Percentiles rank a stretch among this genome's conserved stretches.
Conservation (phyloP, 2,797 vertebrate species). For the Squalus acanthias region DNA sequence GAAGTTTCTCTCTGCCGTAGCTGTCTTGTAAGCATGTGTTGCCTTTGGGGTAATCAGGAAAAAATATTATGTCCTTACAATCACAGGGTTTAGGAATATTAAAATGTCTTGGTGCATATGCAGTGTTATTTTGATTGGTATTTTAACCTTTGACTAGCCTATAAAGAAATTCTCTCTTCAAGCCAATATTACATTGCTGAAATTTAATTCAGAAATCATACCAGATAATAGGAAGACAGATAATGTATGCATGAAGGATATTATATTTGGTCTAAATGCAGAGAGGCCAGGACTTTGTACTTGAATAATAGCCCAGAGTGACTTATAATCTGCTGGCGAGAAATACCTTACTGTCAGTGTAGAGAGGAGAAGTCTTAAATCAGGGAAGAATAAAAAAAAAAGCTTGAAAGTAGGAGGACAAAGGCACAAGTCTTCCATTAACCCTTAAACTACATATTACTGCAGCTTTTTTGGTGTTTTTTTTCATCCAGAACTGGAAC, state of each 20-base stretch:
- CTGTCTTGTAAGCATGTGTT: slow-evolving; percentile 74
- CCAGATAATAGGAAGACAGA: slow-evolving; percentile 93
- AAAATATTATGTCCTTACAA: slow-evolving; percentile 89
- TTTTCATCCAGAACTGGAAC: not conserved
- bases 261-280: slow-evolving; percentile 92
- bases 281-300: slow-evolving; percentile 83
- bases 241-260: slow-evolving; percentile 99
- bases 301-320: slow-evolving; percentile 90
- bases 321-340: slow-evolving; percentile 90
- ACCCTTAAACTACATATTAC: slow-evolving; percentile 19
- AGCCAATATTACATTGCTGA: slow-evolving; percentile 83
- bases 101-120: slow-evolving; percentile 95
- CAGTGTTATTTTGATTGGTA: slow-evolving; percentile 96
- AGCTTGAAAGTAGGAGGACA: slow-evolving; percentile 39
- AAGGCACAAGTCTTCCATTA: slow-evolving; percentile 41
- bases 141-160: slow-evolving; percentile 98
- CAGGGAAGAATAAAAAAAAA: slow-evolving; percentile 56
- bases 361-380: slow-evolving; percentile 88
- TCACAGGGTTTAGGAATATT: slow-evolving; percentile 96
- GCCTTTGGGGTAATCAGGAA: slow-evolving; percentile 83
- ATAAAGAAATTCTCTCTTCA: slow-evolving; percentile 76
- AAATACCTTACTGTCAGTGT: slow-evolving; percentile 96
- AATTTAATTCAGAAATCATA: slow-evolving; percentile 98
- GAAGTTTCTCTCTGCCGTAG: slow-evolving; percentile 61
- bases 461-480: not conserved